Base-by-base conservation (phyloP, 2,113 vertebrate species). In the Tichodroma muraria region DNA sequence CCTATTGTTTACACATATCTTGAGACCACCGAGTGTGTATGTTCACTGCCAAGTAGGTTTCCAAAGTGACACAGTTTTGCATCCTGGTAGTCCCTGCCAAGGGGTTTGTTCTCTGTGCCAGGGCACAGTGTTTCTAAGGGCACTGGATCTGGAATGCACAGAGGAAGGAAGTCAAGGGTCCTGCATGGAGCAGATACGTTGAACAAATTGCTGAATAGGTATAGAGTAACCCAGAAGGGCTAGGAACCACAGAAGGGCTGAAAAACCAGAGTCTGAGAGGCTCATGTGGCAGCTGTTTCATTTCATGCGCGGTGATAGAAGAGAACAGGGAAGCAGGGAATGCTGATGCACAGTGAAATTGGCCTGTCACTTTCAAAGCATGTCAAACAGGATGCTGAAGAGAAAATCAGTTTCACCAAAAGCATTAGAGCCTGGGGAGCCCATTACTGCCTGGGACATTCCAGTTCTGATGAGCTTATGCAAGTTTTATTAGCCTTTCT, bases 131-230 rank as follows among this genome's bases (percentile, higher is more conserved):
- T 50, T 76, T 63, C 53, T 37, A 45, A 80, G 20, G 53, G 38
- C n/a, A 53, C n/a, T 2, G 1, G 11, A 47, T 65, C 33, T 69
- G 31, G 19, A 78, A 44, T 2, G 1, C 30, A 47, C 1, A 2
- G 35, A 10, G 57, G 20, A 59, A 70, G 42, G 56, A 76, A 79
- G 15, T 8, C 40, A 73, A 84, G n/a, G 16, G 16, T 38, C 24
- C 37, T 76, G 27, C 13, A 60, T 4, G 47, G 11, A 45, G 20
- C 35, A 59, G 33, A 68, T 54, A 23, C 2, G 17, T 2, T 33
- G 21, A 65, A 79, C 7, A 66, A 64, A 10, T 68, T 76, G 13
- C 45, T 38, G 72, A 28, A 53, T n/a, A 8, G 11, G 6, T 45
- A 38, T 35, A 45, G 15, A 37, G 18, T 45, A 76, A 93, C 84